Conservation (phyloP, 1,140 invertebrate genomes). For the Cepaea nemoralis region DNA sequence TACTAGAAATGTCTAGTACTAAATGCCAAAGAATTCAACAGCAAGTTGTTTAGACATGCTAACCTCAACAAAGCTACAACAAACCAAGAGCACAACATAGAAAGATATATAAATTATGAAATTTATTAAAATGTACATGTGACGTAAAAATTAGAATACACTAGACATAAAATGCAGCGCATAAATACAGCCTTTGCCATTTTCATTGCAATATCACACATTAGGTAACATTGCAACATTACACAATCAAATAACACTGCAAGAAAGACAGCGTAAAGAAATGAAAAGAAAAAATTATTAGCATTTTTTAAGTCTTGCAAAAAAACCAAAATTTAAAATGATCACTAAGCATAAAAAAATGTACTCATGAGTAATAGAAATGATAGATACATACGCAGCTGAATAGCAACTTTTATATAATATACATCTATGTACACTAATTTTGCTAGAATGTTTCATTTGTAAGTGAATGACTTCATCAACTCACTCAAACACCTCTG, state of each 20-base stretch:
- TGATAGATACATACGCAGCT: not conserved
- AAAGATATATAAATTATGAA: not conserved
- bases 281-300: not conserved
- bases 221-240: not conserved
- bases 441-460: no score
- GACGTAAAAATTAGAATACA: not conserved
- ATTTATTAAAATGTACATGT: not conserved
- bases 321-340: no score
- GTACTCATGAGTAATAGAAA: not conserved
- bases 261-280: not conserved
- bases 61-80: not conserved
- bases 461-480: no score
- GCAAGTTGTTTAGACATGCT: no score
- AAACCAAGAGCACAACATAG: not conserved
- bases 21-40: not conserved
- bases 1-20: no score
- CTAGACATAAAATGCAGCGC: not conserved
- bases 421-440: not conserved
- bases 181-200: not conserved
- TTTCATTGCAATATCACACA: slow-evolving; percentile 7
- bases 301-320: not conserved
- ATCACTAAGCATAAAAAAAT: not conserved
- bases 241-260: not conserved
- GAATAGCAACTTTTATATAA: not conserved
- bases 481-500: no score